Base-by-base conservation (phyloP, 2,888 invertebrate genomes). In the Caenorhabditis japonica region DNA sequence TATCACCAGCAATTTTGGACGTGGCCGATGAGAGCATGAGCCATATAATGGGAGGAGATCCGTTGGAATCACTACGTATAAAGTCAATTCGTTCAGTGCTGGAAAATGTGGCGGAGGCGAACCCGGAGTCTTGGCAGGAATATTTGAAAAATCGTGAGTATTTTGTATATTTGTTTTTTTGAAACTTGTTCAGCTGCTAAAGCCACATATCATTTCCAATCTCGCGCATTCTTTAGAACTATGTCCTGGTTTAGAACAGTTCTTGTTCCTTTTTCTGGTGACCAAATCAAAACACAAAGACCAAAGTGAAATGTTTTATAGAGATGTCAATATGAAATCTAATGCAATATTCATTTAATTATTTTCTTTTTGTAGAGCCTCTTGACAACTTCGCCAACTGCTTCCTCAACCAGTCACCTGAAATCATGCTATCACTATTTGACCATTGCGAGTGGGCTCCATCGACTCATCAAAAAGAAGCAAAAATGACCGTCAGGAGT, bases 11-110 rank as follows among this genome's bases (percentile, higher is more conserved):
- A 1, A 27, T 58, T 5, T 1, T 58, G 46, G 58, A 58, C 38
- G 46, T 58, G 15, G 19, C 34, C 1, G 47, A 58, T 58, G 46
- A 47, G 4, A 47, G 47, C 15, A 58, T 47, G 58, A 46, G 38
- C 1, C 58, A 58, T 23, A 58, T 58, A 3, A 58, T 47, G 47
- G 58, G 58, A 36, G 58, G 58, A 0, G 58, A 58, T 38, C 47
- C 58, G 7, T 47, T 58, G 8, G 47, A 58, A 46, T 38, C 58
- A 1, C 27, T 58, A 4, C 34, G 33, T 1, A 12, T 39, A 15
- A 41, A 49, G 13, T 25, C 49, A 3, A 21, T 41, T n/a, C 59
- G 49, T 19, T 36, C 38, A 19, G 23, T 59, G n/a, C 39, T 59
- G 17, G n/a, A 38, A 21, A 49, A 59, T 23, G 2, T 13, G n/a